phyloP scores from a whole-genome alignment of 2,888 invertebrate species.

The Pterostichus madidus region DNA sequence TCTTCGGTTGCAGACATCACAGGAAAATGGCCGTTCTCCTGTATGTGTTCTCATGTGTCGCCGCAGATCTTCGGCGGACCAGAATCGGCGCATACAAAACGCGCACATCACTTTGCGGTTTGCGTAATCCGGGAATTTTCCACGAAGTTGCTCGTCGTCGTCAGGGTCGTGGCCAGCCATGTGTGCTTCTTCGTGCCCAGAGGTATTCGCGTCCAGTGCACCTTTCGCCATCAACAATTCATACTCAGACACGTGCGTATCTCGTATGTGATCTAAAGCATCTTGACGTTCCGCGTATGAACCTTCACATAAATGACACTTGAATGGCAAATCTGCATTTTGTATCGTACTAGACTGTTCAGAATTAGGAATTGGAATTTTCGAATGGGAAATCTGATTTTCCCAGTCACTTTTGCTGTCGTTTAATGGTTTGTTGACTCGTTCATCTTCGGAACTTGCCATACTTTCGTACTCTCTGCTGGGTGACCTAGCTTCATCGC shows the following conservation, averaged over 20 bases:
- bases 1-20: constrained; percentile 91
- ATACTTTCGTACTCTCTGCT: constrained; percentile 73
- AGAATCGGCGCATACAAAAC: constrained; percentile 95
- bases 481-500: constrained; percentile 76
- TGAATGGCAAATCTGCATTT: constrained; percentile 88
- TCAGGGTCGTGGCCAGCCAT: constrained; percentile 79
- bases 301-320: constrained; percentile 95
- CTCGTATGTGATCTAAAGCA: constrained; percentile 90
- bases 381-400: constrained; percentile 72
- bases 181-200: constrained; percentile 75
- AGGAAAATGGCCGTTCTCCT: constrained; percentile 94
- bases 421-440: constrained; percentile 72
- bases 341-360: constrained; percentile 69
- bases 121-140: constrained; percentile 92
- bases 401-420: constrained; percentile 71
- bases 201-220: constrained; percentile 83
- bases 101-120: constrained; percentile 94
- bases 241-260: constrained; percentile 88
- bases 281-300: constrained; percentile 89
- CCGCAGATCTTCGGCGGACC: constrained; percentile 95
- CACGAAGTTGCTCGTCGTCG: constrained; percentile 86
- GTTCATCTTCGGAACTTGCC: constrained; percentile 77
- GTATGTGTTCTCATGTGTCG: constrained; percentile 97
- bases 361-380: constrained; percentile 69
- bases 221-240: constrained; percentile 90